These are phyloP conservation scores for Cebidichthys violaceus DNA, from an alignment of 2,113 vertebrate species.

Conservation along the genomic window DNA sequence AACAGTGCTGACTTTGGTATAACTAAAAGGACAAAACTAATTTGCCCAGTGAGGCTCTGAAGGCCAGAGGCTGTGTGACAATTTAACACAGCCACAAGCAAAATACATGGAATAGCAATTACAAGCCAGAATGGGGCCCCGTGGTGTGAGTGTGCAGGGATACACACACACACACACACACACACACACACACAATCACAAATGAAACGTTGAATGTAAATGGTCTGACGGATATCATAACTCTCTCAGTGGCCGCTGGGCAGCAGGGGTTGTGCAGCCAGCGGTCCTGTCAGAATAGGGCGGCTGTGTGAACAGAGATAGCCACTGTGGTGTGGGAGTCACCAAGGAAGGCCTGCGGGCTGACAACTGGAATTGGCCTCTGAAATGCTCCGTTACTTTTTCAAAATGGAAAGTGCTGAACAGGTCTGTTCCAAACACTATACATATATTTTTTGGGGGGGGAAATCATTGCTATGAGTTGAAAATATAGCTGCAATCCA, in stretches of 20 bases:
- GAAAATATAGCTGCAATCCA: slow-evolving; percentile 23
- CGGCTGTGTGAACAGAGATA: slow-evolving; percentile 68
- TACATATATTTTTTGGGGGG: slow-evolving; percentile 1
- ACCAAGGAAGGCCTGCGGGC: slow-evolving; percentile 35
- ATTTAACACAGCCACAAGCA: slow-evolving; percentile 69
- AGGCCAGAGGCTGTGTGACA: slow-evolving; percentile 60
- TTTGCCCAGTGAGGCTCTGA: slow-evolving; percentile 39
- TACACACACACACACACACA: slow-evolving; percentile 19
- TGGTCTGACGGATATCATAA: slow-evolving; percentile 68
- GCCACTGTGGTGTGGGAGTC: slow-evolving; percentile 23
- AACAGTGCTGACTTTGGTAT: slow-evolving; percentile 37
- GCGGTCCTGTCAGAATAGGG: slow-evolving; percentile 48
- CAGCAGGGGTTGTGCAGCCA: slow-evolving; percentile 56
- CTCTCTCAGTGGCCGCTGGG: slow-evolving; percentile 61
- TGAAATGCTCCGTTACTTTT: slow-evolving; percentile 46
- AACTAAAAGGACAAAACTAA: slow-evolving; percentile 37
- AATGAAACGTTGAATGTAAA: slow-evolving; percentile 70
- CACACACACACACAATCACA: slow-evolving; percentile 39
- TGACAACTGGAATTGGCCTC: slow-evolving; percentile 47
- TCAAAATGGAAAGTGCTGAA: slow-evolving; percentile 47
- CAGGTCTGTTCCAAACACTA: slow-evolving; percentile 19
- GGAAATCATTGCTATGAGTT: slow-evolving; percentile 1
- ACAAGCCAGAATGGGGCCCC: slow-evolving; percentile 34
- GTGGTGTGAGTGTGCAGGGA: slow-evolving; percentile 27
- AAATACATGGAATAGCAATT: slow-evolving; percentile 53